Percentiles rank a stretch among this genome's conserved stretches.
Conservation (phyloP, 1,140 invertebrate species). For the Plodia interpunctella region DNA sequence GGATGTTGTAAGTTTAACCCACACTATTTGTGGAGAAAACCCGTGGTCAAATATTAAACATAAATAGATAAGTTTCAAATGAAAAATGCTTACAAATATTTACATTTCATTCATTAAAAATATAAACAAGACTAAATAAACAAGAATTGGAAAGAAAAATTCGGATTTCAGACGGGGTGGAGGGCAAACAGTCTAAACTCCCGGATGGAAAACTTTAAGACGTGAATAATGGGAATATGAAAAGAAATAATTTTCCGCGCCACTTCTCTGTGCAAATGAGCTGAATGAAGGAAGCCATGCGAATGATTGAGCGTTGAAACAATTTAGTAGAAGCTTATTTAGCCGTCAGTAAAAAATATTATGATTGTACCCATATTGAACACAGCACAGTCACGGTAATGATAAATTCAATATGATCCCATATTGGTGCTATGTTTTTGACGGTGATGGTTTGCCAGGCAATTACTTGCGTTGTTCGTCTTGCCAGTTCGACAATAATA, state of each 20-base stretch:
- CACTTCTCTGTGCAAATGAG: slow-evolving; percentile 77
- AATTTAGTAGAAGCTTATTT: slow-evolving; percentile 39
- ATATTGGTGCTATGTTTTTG: too few species aligned
- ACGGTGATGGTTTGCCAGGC: too few species aligned
- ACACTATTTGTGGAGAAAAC: too few species aligned
- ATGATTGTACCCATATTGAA: background rate
- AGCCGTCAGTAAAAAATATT: slow-evolving; percentile 25
- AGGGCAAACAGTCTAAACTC: slow-evolving; percentile 58
- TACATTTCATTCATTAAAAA: slow-evolving; percentile 9
- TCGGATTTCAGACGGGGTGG: slow-evolving; percentile 20
- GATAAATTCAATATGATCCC: too few species aligned
- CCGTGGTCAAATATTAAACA: too few species aligned
- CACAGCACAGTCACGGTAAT: too few species aligned
- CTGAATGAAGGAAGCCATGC: slow-evolving; percentile 72
- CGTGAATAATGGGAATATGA: slow-evolving; percentile 73
- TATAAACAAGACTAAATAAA: slow-evolving; percentile 32
- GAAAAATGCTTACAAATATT: background rate
- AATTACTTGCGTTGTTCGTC: too few species aligned
- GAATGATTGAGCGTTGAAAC: slow-evolving; percentile 75
- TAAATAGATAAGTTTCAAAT: background rate
- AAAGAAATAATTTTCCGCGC: slow-evolving; percentile 78
- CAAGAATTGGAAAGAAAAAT: slow-evolving; percentile 37
- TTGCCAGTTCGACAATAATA: too few species aligned
- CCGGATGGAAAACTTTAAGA: slow-evolving; percentile 67
- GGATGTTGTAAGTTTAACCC: too few species aligned